phyloP scores from a whole-genome alignment of 2,797 vertebrate species.

The Semotilus atromaculatus region DNA sequence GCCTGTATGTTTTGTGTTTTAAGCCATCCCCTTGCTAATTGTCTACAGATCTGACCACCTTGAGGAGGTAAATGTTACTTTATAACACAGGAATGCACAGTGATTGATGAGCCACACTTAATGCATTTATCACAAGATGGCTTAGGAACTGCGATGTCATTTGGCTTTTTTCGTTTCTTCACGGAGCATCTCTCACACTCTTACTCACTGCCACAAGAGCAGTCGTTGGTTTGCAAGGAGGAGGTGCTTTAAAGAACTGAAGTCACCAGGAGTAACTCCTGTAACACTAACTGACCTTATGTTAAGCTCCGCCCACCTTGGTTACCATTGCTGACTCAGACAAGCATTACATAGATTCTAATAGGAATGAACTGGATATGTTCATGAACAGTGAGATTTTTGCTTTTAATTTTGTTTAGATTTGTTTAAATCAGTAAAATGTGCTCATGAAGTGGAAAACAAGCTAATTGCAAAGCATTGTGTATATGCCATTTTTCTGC shows the following conservation, averaged over 20 bases:
- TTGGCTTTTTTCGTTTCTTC: constrained; percentile 14
- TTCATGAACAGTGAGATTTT: neutral
- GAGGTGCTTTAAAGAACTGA: constrained; percentile 16
- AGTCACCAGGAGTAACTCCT: neutral
- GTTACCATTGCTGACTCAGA: neutral
- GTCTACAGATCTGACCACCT: constrained; percentile 77
- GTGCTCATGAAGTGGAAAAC: neutral
- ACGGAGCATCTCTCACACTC: constrained; percentile 39
- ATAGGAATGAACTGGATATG: neutral
- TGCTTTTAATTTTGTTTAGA: no score
- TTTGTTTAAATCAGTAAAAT: neutral
- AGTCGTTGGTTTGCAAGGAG: constrained; percentile 20
- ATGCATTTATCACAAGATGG: constrained; percentile 59
- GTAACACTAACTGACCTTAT: neutral
- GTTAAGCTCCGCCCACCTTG: constrained; percentile 2
- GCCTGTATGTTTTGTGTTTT: constrained; percentile 74
- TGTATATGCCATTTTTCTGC: neutral
- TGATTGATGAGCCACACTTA: constrained; percentile 48
- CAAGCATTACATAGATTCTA: neutral
- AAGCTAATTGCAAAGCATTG: neutral
- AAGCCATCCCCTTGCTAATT: constrained; percentile 83
- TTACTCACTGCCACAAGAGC: constrained; percentile 27
- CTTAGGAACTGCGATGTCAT: constrained; percentile 52
- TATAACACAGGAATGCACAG: constrained; percentile 48
- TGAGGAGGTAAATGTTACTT: constrained; percentile 77